Conservation (phyloP, 2,888 invertebrate genomes). For the Limenitis arthemis region DNA sequence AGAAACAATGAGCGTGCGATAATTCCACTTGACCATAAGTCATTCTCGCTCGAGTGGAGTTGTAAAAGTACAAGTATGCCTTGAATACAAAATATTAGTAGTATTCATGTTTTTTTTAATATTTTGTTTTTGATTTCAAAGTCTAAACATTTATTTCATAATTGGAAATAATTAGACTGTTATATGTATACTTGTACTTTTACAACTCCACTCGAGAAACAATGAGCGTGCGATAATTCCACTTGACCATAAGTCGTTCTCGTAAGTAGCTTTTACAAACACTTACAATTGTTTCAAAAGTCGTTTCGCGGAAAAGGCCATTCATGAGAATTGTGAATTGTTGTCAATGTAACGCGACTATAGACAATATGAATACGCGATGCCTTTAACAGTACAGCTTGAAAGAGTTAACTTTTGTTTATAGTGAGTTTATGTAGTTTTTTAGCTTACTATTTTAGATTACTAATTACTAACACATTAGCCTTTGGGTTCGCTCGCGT, state of each 20-base stretch:
- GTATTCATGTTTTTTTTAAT: too few relatives aligned
- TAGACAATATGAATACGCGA: not conserved
- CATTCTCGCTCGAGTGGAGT: too few relatives aligned
- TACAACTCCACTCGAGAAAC: slow-evolving; percentile 15
- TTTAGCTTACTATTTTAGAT: too few relatives aligned
- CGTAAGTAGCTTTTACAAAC: slow-evolving; percentile 18
- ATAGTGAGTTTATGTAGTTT: too few relatives aligned
- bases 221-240: slow-evolving; percentile 21
- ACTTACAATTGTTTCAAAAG: slow-evolving; percentile 52
- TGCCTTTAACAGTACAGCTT: not conserved
- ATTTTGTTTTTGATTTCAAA: too few relatives aligned
- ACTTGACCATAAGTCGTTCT: slow-evolving; percentile 15
- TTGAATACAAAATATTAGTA: too few relatives aligned
- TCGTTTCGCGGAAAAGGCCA: slow-evolving; percentile 27
- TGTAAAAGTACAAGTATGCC: too few relatives aligned
- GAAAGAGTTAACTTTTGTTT: not conserved
- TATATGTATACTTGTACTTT: slow-evolving; percentile 1
- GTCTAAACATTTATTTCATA: too few relatives aligned
- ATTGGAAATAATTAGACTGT: not conserved
- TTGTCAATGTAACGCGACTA: slow-evolving; percentile 55
- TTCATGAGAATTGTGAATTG: slow-evolving; percentile 41
- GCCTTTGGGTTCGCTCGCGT: too few relatives aligned
- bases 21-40: slow-evolving; percentile 19
- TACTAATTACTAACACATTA: too few relatives aligned
- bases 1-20: slow-evolving; percentile 21